Evolutionary conservation across 2,797 vertebrate species (phyloP).

Genomic region (Cynodonichthys magdalenae): DNA sequence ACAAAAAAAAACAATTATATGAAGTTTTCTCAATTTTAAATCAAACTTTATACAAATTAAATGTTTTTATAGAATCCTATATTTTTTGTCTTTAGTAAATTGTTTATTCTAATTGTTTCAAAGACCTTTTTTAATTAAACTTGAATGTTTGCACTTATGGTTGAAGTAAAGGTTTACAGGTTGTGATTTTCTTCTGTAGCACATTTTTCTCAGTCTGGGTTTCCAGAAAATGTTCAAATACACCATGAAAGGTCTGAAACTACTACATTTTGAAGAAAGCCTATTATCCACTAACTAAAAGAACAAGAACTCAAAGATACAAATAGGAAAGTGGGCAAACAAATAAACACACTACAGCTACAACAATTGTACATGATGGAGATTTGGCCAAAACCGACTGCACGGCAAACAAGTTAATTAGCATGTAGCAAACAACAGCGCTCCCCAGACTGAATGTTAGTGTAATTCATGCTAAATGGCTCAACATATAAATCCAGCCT

Average conservation of each 20-base stretch:
- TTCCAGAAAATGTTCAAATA: background rate
- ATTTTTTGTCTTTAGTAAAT: too few species aligned
- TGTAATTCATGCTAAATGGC: background rate
- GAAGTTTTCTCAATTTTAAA: too few species aligned
- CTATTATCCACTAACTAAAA: background rate
- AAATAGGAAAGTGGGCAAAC: background rate
- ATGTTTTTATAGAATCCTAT: too few species aligned
- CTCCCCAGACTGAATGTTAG: background rate
- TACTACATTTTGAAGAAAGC: background rate
- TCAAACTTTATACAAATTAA: too few species aligned
- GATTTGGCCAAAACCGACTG: background rate
- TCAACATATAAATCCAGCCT: constrained; percentile 1
- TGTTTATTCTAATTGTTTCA: too few species aligned
- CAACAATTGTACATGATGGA: background rate
- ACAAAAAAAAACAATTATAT: too few species aligned
- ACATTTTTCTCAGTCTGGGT: too few species aligned
- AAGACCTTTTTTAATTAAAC: too few species aligned
- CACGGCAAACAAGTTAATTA: background rate
- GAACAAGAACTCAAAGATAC: background rate
- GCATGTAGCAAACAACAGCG: background rate
- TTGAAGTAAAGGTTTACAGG: too few species aligned
- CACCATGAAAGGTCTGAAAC: background rate
- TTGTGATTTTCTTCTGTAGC: too few species aligned
- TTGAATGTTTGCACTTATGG: too few species aligned
- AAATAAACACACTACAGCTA: background rate